Conservation (phyloP, 2,113 vertebrate species). For the Dicerorhinus sumatrensis region DNA sequence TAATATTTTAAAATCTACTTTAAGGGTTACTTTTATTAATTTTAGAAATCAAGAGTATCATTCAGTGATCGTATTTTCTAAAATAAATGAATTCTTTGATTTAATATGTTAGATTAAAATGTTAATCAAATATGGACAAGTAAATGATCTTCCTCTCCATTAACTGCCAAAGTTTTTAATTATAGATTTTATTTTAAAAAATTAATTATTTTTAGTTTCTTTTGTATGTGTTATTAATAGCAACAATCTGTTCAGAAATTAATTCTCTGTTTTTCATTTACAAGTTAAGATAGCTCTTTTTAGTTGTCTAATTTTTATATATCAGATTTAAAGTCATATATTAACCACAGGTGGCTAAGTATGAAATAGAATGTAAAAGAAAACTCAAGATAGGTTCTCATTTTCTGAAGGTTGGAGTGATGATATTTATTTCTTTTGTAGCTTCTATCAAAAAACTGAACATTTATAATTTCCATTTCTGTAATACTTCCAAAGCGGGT, state of each 20-base stretch:
- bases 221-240: not conserved
- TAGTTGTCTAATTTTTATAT: constrained; percentile 21
- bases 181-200: constrained; percentile 1
- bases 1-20: not conserved
- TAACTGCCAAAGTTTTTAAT: constrained; percentile 11
- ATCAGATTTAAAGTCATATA: constrained; percentile 24
- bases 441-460: not conserved
- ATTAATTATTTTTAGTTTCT: constrained; percentile 16
- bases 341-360: not conserved
- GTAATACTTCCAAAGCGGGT: not conserved
- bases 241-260: not conserved
- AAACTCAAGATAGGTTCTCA: not conserved
- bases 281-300: not conserved
- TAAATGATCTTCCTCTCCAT: not conserved
- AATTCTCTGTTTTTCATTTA: not conserved
- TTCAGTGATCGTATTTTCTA: constrained; percentile 9
- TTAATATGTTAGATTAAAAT: not conserved
- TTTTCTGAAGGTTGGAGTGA: not conserved
- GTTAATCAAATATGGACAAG: not conserved
- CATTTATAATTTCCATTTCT: not conserved
- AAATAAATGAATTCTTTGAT: constrained; percentile 26
- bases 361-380: constrained; percentile 27
- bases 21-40: not conserved
- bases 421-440: not conserved
- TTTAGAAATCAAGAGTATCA: not conserved